Evolutionary conservation across 2,113 vertebrate species (phyloP), one percentile per base, ranked within the genome.

Genomic region (Oplegnathus fasciatus): DNA sequence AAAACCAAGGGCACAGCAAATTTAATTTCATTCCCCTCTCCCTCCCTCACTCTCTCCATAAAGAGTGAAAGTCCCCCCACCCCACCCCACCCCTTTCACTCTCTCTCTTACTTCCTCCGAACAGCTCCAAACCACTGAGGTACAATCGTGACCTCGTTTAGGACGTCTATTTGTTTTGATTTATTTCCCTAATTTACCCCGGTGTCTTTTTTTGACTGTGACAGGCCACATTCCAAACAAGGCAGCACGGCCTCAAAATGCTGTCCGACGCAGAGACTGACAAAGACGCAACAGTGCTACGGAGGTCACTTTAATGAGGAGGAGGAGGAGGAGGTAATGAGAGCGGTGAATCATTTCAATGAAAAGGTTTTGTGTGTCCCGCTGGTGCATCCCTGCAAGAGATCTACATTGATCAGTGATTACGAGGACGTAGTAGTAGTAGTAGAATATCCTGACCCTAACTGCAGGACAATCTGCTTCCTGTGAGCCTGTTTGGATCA

Each of bases 1-100:
- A 89, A 94, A 94, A 85, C 85, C 90, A 93, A 94, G 91, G 88
- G 86, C 93, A 91, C 52, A 34, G 84, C 73, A 82, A 93, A 95
- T 92, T 88, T 44, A 76, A 93, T 93, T 94, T 92, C 32, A 64
- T 22, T n/a, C 57, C 68, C 80, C 80, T 66, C 64, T 48, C 70
- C 9, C 57, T 20, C 60, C 17, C 15, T 67, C 10, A 5, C 65
- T 26, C 72, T 78, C 50, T 62, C 26, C 42, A 20, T 75, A 34
- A 70, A 66, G 34, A 37, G 6, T 37, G 34, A 37, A 37, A 37
- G n/a, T n/a, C 66, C 60, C 37, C 42, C 44, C 62, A 40, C 54
- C n/a, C 34, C 20, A n/a, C n/a, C n/a, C n/a, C n/a, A n/a, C 24
- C 66, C 37, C 40, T 20, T 9, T 7, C 28, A 28, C 70, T 4